These are phyloP conservation scores for Lepidurus arcticus DNA, from an alignment of 1,140 invertebrate species.

Conservation along the genomic window DNA sequence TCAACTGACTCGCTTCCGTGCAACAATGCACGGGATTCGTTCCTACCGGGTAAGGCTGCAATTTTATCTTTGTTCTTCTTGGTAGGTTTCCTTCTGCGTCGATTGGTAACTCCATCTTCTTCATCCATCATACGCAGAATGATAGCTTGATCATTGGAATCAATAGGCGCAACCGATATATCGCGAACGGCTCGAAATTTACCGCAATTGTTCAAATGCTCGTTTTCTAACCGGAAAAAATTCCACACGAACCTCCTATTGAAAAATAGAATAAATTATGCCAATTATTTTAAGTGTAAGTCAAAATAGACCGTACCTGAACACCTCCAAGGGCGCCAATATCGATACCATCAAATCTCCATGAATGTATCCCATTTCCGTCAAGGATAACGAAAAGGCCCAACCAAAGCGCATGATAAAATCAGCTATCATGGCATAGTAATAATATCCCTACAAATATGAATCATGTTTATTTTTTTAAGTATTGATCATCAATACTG, in stretches of 20 bases:
- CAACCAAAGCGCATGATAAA: constrained; percentile 88
- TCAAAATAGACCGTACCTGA: constrained; percentile 55
- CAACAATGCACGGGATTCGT: constrained; percentile 46
- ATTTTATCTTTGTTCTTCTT: constrained; percentile 48
- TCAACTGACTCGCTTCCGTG: constrained; percentile 52
- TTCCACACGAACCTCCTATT: constrained; percentile 96
- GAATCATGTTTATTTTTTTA: background rate
- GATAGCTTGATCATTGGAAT: constrained; percentile 82
- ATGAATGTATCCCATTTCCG: constrained; percentile 71
- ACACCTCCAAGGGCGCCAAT: constrained; percentile 87
- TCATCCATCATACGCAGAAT: constrained; percentile 96
- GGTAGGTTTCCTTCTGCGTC: constrained; percentile 52
- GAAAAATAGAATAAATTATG: constrained; percentile 32
- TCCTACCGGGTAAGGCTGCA: constrained; percentile 35
- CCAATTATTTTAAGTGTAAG: constrained; percentile 8
- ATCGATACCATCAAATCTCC: constrained; percentile 82
- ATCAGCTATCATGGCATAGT: constrained; percentile 96
- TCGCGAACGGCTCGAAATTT: constrained; percentile 97
- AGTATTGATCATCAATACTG: no score
- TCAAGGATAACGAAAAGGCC: constrained; percentile 78
- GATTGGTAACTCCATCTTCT: constrained; percentile 74
- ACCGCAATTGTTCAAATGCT: constrained; percentile 98
- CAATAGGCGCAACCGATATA: constrained; percentile 94
- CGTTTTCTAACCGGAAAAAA: constrained; percentile 98
- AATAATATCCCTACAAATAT: constrained; percentile 72